These are phyloP conservation scores for Megaustenia siamemsis DNA, from an alignment of 2,888 invertebrate species.

Conservation along the genomic window DNA sequence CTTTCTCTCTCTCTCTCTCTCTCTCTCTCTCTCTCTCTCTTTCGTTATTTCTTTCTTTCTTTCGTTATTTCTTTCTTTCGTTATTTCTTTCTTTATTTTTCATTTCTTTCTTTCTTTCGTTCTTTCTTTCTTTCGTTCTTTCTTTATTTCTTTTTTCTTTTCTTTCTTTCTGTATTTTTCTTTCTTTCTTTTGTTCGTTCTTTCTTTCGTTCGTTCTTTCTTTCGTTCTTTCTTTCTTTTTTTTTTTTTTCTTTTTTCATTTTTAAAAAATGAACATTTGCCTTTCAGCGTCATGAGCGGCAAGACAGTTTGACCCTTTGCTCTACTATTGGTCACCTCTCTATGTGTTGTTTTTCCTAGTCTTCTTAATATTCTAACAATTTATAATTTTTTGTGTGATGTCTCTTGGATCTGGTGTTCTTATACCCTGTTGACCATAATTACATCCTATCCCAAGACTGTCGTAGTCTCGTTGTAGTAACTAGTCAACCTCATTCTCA, in stretches of 20 bases:
- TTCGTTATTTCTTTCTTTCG: not conserved
- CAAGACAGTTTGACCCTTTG: not conserved
- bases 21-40: not conserved
- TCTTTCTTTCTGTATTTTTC: not conserved
- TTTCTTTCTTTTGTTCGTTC: not conserved
- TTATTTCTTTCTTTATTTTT: not conserved
- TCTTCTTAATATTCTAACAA: not conserved
- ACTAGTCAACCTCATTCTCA: no score
- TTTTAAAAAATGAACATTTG: not conserved
- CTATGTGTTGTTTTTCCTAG: not conserved
- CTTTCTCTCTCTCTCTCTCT: not conserved
- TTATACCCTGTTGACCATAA: not conserved
- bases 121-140: not conserved
- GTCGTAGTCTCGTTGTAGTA: no score
- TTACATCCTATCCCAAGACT: no score
- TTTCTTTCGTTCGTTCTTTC: not conserved
- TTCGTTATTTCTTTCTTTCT: not conserved
- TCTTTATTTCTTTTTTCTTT: not conserved
- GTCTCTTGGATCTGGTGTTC: not conserved
- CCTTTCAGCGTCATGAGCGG: not conserved
- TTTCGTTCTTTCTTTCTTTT: not conserved
- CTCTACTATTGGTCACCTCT: not conserved
- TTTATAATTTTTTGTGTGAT: not conserved
- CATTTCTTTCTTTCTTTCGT: not conserved
- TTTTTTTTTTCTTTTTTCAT: not conserved